Conservation (phyloP, 2,888 invertebrate species). For the Cyclophora albipunctata region DNA sequence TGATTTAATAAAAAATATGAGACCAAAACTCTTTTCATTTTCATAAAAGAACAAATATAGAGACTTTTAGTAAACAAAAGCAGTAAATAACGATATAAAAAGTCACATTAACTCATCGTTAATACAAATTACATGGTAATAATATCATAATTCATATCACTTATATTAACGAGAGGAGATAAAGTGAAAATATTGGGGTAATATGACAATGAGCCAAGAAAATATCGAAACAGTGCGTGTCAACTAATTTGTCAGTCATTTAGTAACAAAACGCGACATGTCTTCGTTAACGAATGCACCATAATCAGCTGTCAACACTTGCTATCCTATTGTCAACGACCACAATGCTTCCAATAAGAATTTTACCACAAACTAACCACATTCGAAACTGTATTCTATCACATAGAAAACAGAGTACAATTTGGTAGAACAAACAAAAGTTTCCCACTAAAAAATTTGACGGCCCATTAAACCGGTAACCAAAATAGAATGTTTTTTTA, state of each 20-base stretch:
- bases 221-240: conserved; percentile 26
- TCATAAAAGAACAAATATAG: conserved; percentile 14
- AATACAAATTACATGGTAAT: conserved; percentile 46
- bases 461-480: conserved; percentile 39
- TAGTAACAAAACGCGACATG: conserved; percentile 43
- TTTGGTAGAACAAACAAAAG: conserved; percentile 16
- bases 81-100: conserved; percentile 57
- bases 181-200: conserved; percentile 29
- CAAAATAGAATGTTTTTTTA: conserved; percentile 47
- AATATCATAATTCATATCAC: conserved; percentile 47
- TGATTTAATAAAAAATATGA: conserved; percentile 14
- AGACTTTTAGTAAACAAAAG: conserved; percentile 40
- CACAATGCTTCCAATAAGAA: conserved; percentile 39
- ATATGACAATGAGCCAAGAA: conserved; percentile 41
- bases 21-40: conserved; percentile 11
- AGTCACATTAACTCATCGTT: conserved; percentile 44
- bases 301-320: conserved; percentile 59
- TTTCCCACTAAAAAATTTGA: conserved; percentile 31
- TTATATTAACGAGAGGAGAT: conserved; percentile 43
- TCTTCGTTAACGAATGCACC: conserved; percentile 40
- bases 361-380: not conserved
- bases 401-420: conserved; percentile 9
- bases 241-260: conserved; percentile 58
- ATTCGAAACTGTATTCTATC: conserved; percentile 19
- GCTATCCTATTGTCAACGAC: conserved; percentile 54